Evolutionary conservation across 2,797 vertebrate species (phyloP).

Genomic region (Dendrocincla fuliginosa): DNA sequence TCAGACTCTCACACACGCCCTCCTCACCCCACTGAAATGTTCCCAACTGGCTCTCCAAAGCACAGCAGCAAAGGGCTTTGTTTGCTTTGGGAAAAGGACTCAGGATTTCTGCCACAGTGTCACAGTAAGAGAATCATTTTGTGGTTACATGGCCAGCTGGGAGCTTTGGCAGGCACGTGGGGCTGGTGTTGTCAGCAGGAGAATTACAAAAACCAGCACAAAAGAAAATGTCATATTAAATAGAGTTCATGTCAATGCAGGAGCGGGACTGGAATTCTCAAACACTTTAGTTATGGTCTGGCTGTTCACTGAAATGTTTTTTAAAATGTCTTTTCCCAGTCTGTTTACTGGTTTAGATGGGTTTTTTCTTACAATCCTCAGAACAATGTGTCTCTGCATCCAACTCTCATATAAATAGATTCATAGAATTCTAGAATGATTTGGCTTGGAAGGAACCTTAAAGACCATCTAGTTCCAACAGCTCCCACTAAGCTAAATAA

Average conservation of each 20-base stretch:
- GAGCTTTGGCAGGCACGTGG: not conserved
- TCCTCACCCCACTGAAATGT: not conserved
- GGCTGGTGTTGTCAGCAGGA: not conserved
- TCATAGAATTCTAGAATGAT: not conserved
- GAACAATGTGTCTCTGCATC: not conserved
- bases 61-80: not conserved
- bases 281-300: not conserved
- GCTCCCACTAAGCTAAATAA: not conserved
- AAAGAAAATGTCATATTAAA: constrained; percentile 32
- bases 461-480: accelerated
- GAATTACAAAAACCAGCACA: not conserved
- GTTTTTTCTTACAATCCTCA: not conserved
- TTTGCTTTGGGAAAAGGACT: not conserved
- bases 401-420: not conserved
- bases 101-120: not conserved
- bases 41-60: not conserved
- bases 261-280: not conserved
- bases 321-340: not conserved
- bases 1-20: constrained; percentile 24
- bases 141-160: not conserved
- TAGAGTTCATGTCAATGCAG: not conserved
- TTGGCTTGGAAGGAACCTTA: not conserved
- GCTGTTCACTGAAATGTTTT: not conserved
- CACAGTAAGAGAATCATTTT: not conserved
- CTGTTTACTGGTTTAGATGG: not conserved